phyloP scores from a whole-genome alignment of 1,140 invertebrate genomes.

The Pseudomyrmex dendroicus region DNA sequence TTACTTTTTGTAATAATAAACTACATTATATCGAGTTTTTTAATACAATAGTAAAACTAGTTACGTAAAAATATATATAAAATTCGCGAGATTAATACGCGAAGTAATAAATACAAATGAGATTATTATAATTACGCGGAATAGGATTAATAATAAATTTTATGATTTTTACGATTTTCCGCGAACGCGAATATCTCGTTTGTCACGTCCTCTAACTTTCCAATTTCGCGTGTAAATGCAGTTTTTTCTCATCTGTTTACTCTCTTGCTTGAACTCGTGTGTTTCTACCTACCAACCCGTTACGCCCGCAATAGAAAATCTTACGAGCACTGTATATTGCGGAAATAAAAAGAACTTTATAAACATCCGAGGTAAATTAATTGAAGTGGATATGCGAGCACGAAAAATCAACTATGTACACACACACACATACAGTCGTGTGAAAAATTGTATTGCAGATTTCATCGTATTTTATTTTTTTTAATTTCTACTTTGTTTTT shows the following conservation, averaged over 20 bases:
- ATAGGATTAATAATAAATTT: neutral
- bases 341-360: conserved; percentile 3
- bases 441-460: neutral
- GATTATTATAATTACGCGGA: neutral
- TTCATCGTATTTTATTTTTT: neutral
- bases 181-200: neutral
- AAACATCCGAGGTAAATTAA: neutral
- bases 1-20: neutral
- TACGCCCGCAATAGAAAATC: neutral
- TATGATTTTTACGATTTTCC: neutral
- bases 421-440: neutral
- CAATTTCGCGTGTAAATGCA: neutral
- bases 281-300: neutral
- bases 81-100: too few relatives aligned
- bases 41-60: neutral
- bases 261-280: neutral
- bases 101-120: neutral
- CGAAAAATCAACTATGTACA: neutral
- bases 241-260: neutral
- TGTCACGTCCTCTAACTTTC: neutral
- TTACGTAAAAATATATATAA: neutral
- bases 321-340: neutral
- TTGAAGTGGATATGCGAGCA: neutral
- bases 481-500: neutral
- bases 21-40: neutral